Evolutionary conservation across 2,797 vertebrate species (phyloP).

Genomic region (Gobio occitaniae): DNA sequence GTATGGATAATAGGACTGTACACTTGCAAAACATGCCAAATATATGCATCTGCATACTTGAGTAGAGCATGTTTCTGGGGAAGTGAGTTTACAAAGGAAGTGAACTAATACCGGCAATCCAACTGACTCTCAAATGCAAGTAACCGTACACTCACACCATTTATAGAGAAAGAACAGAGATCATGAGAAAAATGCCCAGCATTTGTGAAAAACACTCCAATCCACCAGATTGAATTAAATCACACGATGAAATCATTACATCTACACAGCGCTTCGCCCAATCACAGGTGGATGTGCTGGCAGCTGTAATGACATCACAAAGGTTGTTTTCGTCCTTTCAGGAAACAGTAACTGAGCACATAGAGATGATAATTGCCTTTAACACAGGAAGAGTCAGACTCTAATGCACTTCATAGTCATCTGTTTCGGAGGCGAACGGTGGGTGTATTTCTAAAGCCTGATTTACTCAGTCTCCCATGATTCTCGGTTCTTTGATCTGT

Average conservation of each 20-base stretch:
- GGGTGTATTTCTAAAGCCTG: slow-evolving; percentile 1
- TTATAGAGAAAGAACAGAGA: slow-evolving; percentile 48
- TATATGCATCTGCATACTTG: neutral
- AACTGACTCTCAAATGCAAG: slow-evolving; percentile 39
- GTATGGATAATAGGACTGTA: neutral
- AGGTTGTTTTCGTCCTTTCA: slow-evolving; percentile 7
- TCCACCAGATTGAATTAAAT: slow-evolving; percentile 32
- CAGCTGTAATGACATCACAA: slow-evolving; percentile 40
- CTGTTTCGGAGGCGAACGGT: neutral
- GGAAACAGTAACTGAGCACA: neutral
- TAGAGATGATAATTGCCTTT: neutral
- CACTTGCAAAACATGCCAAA: neutral
- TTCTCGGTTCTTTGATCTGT: slow-evolving; percentile 12
- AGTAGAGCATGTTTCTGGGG: neutral
- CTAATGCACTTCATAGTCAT: slow-evolving; percentile 21
- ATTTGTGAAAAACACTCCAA: slow-evolving; percentile 41
- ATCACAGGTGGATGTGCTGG: slow-evolving; percentile 11
- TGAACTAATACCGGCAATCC: slow-evolving; percentile 16
- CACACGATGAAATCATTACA: slow-evolving; percentile 13
- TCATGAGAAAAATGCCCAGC: slow-evolving; percentile 36
- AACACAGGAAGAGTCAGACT: slow-evolving; percentile 10
- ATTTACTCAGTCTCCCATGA: slow-evolving; percentile 27
- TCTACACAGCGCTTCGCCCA: slow-evolving; percentile 12
- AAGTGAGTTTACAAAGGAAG: slow-evolving; percentile 21
- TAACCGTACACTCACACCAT: slow-evolving; percentile 19